Conservation (phyloP, 2,797 vertebrate genomes). For the Spondyliosoma cantharus region DNA sequence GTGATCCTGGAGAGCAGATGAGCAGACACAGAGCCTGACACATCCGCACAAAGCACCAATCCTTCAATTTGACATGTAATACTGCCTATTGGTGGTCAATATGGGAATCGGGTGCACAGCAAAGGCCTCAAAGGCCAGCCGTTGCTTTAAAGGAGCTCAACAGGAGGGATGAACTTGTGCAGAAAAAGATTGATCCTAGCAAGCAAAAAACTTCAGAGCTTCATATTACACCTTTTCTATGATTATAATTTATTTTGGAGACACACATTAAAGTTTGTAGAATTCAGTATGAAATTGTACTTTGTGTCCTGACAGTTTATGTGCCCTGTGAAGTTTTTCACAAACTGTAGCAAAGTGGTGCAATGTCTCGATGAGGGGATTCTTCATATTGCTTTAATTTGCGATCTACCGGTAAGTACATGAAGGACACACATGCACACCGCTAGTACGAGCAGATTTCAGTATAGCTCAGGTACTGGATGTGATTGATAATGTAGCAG, state of each 20-base stretch:
- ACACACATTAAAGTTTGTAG: not conserved
- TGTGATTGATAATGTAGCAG: not conserved
- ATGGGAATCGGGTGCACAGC: constrained; percentile 52
- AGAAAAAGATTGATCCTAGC: constrained; percentile 28
- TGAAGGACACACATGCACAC: not conserved
- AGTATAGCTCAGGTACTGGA: not conserved
- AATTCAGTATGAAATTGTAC: not conserved
- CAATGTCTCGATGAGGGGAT: not conserved
- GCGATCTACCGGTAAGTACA: not conserved
- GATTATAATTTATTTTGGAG: not conserved
- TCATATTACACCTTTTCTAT: not conserved
- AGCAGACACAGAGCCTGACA: constrained; percentile 62
- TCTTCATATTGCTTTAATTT: not conserved
- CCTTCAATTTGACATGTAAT: constrained; percentile 69
- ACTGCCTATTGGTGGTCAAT: constrained; percentile 69
- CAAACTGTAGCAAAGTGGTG: not conserved
- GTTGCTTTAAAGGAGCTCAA: constrained; percentile 55
- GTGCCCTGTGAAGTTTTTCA: no score
- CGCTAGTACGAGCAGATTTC: not conserved
- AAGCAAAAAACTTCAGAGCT: constrained; percentile 18
- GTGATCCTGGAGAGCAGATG: constrained; percentile 55
- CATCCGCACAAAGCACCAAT: constrained; percentile 50
- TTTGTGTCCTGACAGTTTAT: not conserved
- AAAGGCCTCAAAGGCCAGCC: constrained; percentile 51
- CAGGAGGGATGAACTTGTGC: constrained; percentile 28